These are phyloP conservation scores for Antechinus flavipes DNA, from an alignment of 2,113 vertebrate species.

Conservation along the genomic window DNA sequence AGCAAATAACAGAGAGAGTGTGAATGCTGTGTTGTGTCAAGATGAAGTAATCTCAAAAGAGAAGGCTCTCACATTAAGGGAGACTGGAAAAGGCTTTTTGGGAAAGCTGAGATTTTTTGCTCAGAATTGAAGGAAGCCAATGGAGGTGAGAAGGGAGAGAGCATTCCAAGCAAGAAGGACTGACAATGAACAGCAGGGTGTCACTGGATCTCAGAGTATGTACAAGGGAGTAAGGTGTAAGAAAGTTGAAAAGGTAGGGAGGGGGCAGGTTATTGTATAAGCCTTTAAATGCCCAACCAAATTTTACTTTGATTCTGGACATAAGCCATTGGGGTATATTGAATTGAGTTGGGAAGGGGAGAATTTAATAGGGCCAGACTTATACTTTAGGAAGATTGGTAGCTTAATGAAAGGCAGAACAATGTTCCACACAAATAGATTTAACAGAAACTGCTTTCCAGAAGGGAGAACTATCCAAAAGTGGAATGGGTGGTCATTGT, in stretches of 20 bases:
- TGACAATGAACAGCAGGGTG: background rate
- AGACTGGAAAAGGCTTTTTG: background rate
- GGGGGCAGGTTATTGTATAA: background rate
- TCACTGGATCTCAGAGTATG: background rate
- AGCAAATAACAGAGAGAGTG: too few species aligned
- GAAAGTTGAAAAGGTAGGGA: background rate
- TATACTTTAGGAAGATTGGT: background rate
- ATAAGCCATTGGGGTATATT: background rate
- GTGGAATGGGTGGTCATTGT: background rate
- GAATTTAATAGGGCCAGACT: background rate
- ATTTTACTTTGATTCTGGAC: background rate
- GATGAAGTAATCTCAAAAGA: background rate
- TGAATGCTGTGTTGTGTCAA: background rate
- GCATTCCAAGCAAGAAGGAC: background rate
- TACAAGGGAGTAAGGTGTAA: background rate
- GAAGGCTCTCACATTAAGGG: background rate
- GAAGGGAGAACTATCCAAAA: background rate
- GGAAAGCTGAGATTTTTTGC: background rate
- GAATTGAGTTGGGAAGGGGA: background rate
- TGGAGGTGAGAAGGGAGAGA: background rate
- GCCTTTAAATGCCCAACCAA: background rate
- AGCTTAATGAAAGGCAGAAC: background rate
- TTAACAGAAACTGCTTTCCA: too few species aligned
- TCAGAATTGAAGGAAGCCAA: background rate
- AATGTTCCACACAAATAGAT: background rate